Base-by-base conservation (phyloP, 2,888 invertebrate species). In the Diplazon laetatorius region DNA sequence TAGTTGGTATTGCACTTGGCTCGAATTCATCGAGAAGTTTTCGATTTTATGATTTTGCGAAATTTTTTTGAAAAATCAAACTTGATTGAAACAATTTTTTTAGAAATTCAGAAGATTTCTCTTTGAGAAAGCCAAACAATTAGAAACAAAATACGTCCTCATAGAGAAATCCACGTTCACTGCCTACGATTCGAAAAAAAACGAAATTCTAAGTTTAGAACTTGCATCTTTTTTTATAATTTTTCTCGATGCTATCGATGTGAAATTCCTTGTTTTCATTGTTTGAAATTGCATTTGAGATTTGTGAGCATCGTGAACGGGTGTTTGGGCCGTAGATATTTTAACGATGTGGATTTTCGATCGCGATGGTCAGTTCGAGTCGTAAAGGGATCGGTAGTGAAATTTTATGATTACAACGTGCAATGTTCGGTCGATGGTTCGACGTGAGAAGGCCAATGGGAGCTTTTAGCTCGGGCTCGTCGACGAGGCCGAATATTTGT, bases 391-490 rank as follows among this genome's bases (percentile, higher is more conserved):
- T 80, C 70, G n/a, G 75, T 78, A 85, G 82, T 87, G 84, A 87
- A 86, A 87, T 87, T 85, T 86, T 83, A 86, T 83, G 87, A 85
- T 79, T 81, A 73, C 69, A 44, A 37, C 62, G 71, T 80, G 84
- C 85, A 85, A 86, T 86, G n/a, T 85, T 82, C 83, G 75, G 65
- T 79, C 83, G 83, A 85, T 86, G 83, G 85, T 42, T 62, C 59
- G 10, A n/a, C 46, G 20, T 30, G 52, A 25, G 42, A 55, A 80
- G 74, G 79, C 57, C 73, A 77, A 65, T 48, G 55, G n/a, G 63
- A 35, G 20, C 65, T 18, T n/a, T 39, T 42, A 37, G 59, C 59
- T 30, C 62, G 22, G n/a, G 55, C 14, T 16, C 70, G 60, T 48
- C 68, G 55, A n/a, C n/a, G 70, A 62, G 50, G 18, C 30, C 37